phyloP scores from a whole-genome alignment of 2,113 vertebrate genomes.

The Meriones unguiculatus region DNA sequence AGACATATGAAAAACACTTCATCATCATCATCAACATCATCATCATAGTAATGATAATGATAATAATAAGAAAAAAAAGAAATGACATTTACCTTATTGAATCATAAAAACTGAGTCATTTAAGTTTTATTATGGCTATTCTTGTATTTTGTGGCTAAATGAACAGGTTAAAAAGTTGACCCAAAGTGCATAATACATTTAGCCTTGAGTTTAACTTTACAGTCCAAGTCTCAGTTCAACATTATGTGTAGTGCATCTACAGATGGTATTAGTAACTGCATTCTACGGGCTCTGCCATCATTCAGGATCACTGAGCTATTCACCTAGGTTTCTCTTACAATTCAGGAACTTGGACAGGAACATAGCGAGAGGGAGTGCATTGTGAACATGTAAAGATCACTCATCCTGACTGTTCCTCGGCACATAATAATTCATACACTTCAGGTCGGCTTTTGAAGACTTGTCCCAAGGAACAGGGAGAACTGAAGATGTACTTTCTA shows the following conservation, averaged over 20 bases:
- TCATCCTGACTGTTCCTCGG: slow-evolving; percentile 9
- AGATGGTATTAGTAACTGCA: background rate
- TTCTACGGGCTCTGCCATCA: background rate
- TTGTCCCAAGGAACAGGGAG: background rate
- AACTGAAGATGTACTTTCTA: background rate
- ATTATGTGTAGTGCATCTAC: background rate
- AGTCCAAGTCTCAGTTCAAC: background rate
- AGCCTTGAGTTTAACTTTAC: background rate
- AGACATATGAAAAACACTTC: slow-evolving; percentile 52
- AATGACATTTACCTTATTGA: background rate
- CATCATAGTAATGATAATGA: too few relatives aligned
- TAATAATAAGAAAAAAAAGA: too few relatives aligned
- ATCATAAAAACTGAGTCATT: background rate
- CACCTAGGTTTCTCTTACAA: background rate
- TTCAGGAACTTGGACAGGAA: background rate
- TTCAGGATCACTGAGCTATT: slow-evolving; percentile 7
- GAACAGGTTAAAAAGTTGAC: background rate
- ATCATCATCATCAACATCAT: too few relatives aligned
- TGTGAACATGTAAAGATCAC: background rate
- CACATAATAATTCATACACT: slow-evolving; percentile 19
- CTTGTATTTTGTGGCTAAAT: background rate
- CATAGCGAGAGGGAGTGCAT: background rate
- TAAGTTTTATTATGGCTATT: background rate
- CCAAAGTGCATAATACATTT: background rate
- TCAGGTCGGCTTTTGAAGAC: background rate